phyloP scores from a whole-genome alignment of 2,888 invertebrate genomes.

The Metalampra italica region DNA sequence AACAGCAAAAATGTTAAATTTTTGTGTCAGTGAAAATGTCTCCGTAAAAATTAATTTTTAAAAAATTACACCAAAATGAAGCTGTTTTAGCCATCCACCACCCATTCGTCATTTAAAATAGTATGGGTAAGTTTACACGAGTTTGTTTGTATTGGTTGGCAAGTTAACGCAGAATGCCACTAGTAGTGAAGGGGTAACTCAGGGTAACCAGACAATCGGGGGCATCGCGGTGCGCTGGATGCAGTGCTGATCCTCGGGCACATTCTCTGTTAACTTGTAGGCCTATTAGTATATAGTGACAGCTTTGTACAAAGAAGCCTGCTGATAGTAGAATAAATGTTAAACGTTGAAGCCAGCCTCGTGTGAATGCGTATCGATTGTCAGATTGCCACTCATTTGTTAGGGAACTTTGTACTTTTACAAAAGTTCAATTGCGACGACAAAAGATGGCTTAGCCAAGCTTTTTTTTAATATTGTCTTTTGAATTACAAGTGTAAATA shows the following conservation, averaged over 20 bases:
- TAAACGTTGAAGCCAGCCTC: conserved; percentile 44
- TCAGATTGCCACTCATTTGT: conserved; percentile 54
- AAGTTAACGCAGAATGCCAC: not conserved
- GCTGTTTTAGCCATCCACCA: conserved; percentile 15
- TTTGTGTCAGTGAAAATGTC: conserved; percentile 32
- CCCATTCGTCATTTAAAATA: conserved; percentile 26
- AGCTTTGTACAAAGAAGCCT: conserved; percentile 69
- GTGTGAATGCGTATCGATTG: conserved; percentile 34
- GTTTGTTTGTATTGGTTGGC: not conserved
- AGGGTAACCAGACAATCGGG: not conserved
- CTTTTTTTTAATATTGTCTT: not conserved
- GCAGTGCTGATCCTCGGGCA: conserved; percentile 1
- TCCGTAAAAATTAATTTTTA: conserved; percentile 29
- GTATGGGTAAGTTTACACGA: conserved; percentile 51
- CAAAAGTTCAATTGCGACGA: conserved; percentile 56
- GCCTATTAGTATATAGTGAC: conserved; percentile 35
- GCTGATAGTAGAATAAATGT: conserved; percentile 26
- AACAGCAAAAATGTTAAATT: conserved; percentile 56
- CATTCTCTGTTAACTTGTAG: conserved; percentile 18
- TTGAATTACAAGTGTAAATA: not conserved
- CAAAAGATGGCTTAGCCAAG: not conserved
- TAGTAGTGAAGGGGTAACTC: conserved; percentile 1
- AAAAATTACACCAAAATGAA: conserved; percentile 27
- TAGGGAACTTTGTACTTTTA: conserved; percentile 26
- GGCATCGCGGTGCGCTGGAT: too few species aligned